Percentiles rank a stretch among this genome's conserved stretches.
Conservation (phyloP, 1,140 invertebrate species). For the Zaprionus nigranus region DNA sequence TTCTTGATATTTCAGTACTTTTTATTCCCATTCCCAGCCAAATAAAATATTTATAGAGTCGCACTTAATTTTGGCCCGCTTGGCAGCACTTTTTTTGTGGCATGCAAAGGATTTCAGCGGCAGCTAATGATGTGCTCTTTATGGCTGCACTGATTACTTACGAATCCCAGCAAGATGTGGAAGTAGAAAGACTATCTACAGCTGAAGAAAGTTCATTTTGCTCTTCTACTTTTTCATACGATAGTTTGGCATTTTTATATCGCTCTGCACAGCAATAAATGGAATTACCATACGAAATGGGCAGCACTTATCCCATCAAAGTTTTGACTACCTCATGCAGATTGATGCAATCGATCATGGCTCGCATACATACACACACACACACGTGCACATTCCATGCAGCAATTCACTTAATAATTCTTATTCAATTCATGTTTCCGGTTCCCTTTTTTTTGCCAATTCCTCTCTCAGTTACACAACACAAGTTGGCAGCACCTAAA, state of each 20-base stretch:
- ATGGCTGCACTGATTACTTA: neutral
- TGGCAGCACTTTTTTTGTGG: constrained; percentile 20
- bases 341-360: neutral
- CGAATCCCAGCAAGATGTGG: neutral
- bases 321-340: neutral
- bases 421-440: constrained; percentile 5
- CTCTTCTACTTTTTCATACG: too few species aligned
- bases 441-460: neutral
- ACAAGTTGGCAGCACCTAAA: constrained; percentile 25
- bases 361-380: too few species aligned
- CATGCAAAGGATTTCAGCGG: neutral
- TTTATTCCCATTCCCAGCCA: neutral
- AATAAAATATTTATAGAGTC: constrained; percentile 24
- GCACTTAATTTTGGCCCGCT: constrained; percentile 11
- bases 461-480: neutral
- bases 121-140: neutral
- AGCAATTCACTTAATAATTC: constrained; percentile 3
- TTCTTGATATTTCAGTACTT: neutral
- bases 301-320: neutral
- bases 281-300: neutral
- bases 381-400: neutral
- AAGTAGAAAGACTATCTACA: too few species aligned
- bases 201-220: too few species aligned
- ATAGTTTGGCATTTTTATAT: too few species aligned
- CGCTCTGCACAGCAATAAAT: neutral